These are phyloP conservation scores for Scaptomyza montana DNA, from an alignment of 1,140 invertebrate genomes.

Conservation along the genomic window DNA sequence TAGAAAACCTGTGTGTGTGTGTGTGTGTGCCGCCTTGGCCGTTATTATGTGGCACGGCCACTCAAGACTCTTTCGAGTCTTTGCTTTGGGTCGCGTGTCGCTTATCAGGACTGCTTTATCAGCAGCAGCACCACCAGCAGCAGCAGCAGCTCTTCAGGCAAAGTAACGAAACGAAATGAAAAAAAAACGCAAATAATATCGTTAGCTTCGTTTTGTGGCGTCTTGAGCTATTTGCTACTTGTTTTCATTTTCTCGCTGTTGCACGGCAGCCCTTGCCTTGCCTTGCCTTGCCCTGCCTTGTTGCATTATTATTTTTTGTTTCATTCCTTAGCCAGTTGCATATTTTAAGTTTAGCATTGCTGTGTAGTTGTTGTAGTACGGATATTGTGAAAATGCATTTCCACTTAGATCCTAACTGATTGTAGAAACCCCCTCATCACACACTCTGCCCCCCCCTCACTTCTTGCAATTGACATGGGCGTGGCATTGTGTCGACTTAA, in stretches of 20 bases:
- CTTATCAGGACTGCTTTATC: conserved; percentile 74
- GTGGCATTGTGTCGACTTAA: conserved; percentile 58
- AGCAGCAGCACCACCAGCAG: not conserved
- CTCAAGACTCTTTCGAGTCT: too few relatives aligned
- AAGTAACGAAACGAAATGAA: not conserved
- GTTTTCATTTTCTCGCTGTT: conserved; percentile 55
- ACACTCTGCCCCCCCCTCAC: too few relatives aligned
- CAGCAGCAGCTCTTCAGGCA: conserved; percentile 1
- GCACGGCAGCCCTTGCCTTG: conserved; percentile 20
- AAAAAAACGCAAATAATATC: conserved; percentile 54
- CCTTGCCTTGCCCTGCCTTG: conserved; percentile 2
- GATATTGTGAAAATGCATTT: conserved; percentile 81
- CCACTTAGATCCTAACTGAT: conserved; percentile 77
- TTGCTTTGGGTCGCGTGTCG: conserved; percentile 63
- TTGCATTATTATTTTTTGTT: conserved; percentile 47
- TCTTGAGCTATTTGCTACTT: conserved; percentile 78
- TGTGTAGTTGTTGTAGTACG: conserved; percentile 44
- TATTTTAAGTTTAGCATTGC: conserved; percentile 54
- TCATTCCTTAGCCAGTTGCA: conserved; percentile 37
- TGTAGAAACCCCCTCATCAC: conserved; percentile 15
- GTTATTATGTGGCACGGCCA: conserved; percentile 27
- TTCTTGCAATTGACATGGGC: conserved; percentile 62
- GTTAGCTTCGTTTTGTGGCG: conserved; percentile 69
- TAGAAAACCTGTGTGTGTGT: conserved; percentile 1
- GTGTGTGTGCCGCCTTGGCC: conserved; percentile 2